Base-by-base conservation (phyloP, 2,888 invertebrate species). In the Xanthia icteritia region DNA sequence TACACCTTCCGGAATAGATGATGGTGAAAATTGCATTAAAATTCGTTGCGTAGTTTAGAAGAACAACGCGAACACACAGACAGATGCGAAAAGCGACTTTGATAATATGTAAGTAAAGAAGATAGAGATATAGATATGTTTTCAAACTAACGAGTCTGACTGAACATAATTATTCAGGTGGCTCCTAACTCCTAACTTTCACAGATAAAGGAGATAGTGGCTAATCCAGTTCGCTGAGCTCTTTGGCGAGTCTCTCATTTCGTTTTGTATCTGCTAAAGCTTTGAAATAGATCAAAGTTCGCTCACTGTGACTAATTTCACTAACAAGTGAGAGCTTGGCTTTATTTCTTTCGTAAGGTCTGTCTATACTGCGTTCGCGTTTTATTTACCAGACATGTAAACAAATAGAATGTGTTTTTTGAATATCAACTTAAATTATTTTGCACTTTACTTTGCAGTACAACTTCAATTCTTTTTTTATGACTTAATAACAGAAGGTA, bases 181-280 rank as follows among this genome's bases (percentile, higher is more conserved):
- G 70, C 61, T 54, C 45, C 58, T 76, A 75, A 73, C 67, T 73
- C 23, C 39, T 70, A 77, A 80, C 68, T 80, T 77, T 63, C 31
- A 48, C 56, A 54, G 83, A 61, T 77, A 76, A 58, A 76, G 61
- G 23, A 76, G 77, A 77, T 85, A 71, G 73, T 80, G 61, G 36
- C 58, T 80, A 81, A 85, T 85, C 69, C 76, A 70, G 71, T 81
- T 85, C 76, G 69, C 31, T 85, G 77, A 76, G 76, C 80, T 63
- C 63, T 81, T 69, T 77, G 66, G 66, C 45, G 42, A 73, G 71
- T 75, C 73, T 70, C 80, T 75, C 70, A 74, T 83, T 77, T 73
- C 42, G 61, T 20, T 61, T 77, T 65, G 69, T 68, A 72, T 84
- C 73, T 78, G 61, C 56, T 77, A 45, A 67, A 76, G 68, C 76